Evolutionary conservation across 2,888 invertebrate genomes (phyloP).

Genomic region (Galeruca laticollis): DNA sequence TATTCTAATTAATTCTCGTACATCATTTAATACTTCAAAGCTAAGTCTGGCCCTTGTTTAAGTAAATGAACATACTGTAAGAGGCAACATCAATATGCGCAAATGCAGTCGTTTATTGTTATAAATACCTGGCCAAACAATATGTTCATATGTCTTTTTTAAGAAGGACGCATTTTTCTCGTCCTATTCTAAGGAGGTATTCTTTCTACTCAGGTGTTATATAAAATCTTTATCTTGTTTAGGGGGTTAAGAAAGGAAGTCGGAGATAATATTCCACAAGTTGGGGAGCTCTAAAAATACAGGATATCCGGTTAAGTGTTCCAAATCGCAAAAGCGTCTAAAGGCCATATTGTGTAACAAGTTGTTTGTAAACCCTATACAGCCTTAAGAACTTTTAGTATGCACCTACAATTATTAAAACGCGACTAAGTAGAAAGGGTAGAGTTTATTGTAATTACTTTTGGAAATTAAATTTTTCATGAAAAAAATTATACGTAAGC

Average conservation of each 20-base stretch:
- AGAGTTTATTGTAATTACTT: background rate
- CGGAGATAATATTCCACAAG: slow-evolving; percentile 61
- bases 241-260: slow-evolving; percentile 58
- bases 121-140: slow-evolving; percentile 15
- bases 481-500: background rate
- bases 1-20: no score
- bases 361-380: slow-evolving; percentile 46
- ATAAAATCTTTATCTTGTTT: slow-evolving; percentile 42
- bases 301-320: slow-evolving; percentile 60
- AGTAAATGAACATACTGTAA: slow-evolving; percentile 4
- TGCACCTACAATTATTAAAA: slow-evolving; percentile 22
- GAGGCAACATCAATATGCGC: background rate
- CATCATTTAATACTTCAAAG: background rate
- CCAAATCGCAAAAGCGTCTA: slow-evolving; percentile 51
- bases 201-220: slow-evolving; percentile 41
- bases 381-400: slow-evolving; percentile 24
- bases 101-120: slow-evolving; percentile 14
- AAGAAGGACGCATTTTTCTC: slow-evolving; percentile 7
- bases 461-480: background rate
- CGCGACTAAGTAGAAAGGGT: background rate
- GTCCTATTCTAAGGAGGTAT: slow-evolving; percentile 16
- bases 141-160: background rate
- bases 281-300: slow-evolving; percentile 59
- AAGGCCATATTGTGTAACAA: slow-evolving; percentile 54
- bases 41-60: background rate